These are phyloP conservation scores for Champsocephalus gunnari DNA, from an alignment of 2,797 vertebrate species.

Conservation along the genomic window DNA sequence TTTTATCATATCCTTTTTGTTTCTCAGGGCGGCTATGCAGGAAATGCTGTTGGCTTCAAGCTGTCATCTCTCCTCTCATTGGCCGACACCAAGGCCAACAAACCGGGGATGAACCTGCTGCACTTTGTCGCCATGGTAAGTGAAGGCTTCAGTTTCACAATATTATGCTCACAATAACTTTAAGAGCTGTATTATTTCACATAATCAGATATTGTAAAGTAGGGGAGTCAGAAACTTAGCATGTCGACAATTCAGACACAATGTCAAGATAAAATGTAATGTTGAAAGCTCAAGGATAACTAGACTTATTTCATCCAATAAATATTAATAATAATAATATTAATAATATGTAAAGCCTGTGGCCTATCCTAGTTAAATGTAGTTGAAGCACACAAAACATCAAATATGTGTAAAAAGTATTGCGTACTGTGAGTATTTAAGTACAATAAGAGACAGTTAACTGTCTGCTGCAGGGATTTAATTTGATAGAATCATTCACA, in stretches of 20 bases:
- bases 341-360: background rate
- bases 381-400: background rate
- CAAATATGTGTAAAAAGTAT: background rate
- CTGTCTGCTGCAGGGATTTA: background rate
- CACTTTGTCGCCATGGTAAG: conserved; percentile 97
- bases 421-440: background rate
- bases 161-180: background rate
- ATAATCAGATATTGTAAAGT: background rate
- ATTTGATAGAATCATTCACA: conserved; percentile 24
- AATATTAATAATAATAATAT: conserved; percentile 8
- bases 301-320: conserved; percentile 1
- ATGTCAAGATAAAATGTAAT: background rate
- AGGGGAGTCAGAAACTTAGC: background rate
- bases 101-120: conserved; percentile 97
- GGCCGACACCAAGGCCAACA: conserved; percentile 98
- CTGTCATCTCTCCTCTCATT: conserved; percentile 95
- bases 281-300: background rate
- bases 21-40: conserved; percentile 94
- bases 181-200: background rate
- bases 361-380: background rate
- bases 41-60: conserved; percentile 98
- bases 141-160: conserved; percentile 36
- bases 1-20: background rate
- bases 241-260: background rate
- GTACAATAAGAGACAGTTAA: background rate